Base-by-base conservation (phyloP, 1,140 invertebrate genomes). In the Aricia agestis region DNA sequence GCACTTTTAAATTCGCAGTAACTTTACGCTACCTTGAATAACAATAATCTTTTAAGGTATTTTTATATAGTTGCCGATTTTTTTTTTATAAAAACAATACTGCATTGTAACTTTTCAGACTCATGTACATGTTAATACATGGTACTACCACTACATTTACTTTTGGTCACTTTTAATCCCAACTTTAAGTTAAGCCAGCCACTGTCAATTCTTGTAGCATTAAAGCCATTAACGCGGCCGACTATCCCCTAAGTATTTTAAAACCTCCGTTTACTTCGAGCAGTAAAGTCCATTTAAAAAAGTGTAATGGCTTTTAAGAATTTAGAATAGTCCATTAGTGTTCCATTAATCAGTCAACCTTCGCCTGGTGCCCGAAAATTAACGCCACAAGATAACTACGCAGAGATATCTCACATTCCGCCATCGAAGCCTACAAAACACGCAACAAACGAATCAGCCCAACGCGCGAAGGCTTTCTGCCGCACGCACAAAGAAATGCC, bases 271-370 rank as follows among this genome's bases (percentile, higher is more conserved):
- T 52, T 52, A 11, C 10, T 11, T 13, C 45, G 11, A 52, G 45
- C 45, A 4, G 9, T 52, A 52, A 52, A 52, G 45, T 13, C 9
- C 45, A 10, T 52, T 45, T 52, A 9, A 52, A 52, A 52, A 42
- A 42, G 7, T 42, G 41, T 42, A 42, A 13, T 52, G 45, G 45
- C 45, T 52, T 52, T 52, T 52, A 52, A 52, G 45, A 52, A 15
- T 52, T 52, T 52, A 52, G 45, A 52, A 52, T 13, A 52, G 45
- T 52, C 45, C 45, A 52, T 52, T 52, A 52, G 45, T 52, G 45
- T 15, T 9, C 10, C 45, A 52, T 52, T 13, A 52, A 13, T 52
- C 45, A 52, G 45, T 15, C 45, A 11, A 11, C 41, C 41, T 42
- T 42, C 41, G 11, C 41, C 41, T 42, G 11, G 41, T 11, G 9